These are phyloP conservation scores for Xiphophorus couchianus DNA, from an alignment of 2,113 vertebrate species.

Conservation along the genomic window DNA sequence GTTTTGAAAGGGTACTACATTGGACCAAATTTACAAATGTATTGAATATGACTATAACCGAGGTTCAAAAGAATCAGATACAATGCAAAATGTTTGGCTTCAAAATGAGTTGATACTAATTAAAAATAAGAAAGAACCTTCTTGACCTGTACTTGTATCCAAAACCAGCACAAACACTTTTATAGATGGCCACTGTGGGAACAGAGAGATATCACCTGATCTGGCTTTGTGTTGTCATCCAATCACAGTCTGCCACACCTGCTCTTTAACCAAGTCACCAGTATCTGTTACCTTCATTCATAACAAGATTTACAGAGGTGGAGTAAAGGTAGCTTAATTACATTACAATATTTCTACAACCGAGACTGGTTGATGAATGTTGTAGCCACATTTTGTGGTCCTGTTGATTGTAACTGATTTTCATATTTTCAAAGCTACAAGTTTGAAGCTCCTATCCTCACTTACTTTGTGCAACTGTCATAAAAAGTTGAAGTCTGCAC, in stretches of 20 bases:
- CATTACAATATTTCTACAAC: constrained; percentile 5
- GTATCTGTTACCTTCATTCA: constrained; percentile 29
- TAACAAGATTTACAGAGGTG: constrained; percentile 35
- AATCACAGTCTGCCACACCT: constrained; percentile 61
- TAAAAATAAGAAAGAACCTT: not conserved
- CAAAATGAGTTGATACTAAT: not conserved
- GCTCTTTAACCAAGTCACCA: constrained; percentile 50
- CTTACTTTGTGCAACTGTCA: not conserved
- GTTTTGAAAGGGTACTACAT: not conserved
- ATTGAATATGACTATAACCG: not conserved
- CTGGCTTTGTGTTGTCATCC: constrained; percentile 43
- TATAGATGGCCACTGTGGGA: constrained; percentile 42
- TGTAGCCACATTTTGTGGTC: not conserved
- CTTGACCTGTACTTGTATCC: not conserved
- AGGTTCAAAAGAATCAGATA: not conserved
- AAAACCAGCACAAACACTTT: not conserved
- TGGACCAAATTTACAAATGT: not conserved
- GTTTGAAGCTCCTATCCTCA: constrained; percentile 1
- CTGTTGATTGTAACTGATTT: not conserved
- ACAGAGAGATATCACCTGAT: constrained; percentile 11
- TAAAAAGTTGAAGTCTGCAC: constrained; percentile 3
- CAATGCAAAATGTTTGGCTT: not conserved
- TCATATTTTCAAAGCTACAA: not conserved
- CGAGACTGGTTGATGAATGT: constrained; percentile 10
- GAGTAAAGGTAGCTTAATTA: not conserved